Evolutionary conservation across 2,797 vertebrate species (phyloP), one percentile per base, ranked within the genome.

Genomic region (Macropodus opercularis): DNA sequence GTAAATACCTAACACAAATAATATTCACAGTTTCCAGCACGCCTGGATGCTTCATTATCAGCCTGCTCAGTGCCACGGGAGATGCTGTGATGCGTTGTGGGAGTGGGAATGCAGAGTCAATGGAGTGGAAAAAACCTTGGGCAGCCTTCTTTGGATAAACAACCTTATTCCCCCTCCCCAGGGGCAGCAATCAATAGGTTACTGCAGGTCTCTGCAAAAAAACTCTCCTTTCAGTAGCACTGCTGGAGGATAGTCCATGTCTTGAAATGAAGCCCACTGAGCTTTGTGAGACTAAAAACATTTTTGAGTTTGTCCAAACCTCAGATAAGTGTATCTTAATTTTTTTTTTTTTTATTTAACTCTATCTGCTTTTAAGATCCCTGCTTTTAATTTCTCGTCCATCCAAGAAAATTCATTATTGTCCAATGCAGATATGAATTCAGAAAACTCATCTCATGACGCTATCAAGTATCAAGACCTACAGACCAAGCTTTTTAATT

Each of bases 1-100:
- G 82, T 90, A 85, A 87, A 88, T 87, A 77, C 81, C 85, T 90
- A 89, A 87, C 84, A 68, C 80, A 76, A 84, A 81, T 85, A 81
- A 85, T 88, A 87, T 84, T 84, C 62, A 74, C 53, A n/a, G 58
- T 77, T 71, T 59, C 53, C 26, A 36, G 46, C 57, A 83, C 38
- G 69, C 75, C 66, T 70, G 71, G 83, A 21, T 42, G 73, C 72
- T 77, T 79, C 73, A 84, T 83, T 83, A 84, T 81, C 57, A 36
- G 53, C 49, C 39, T 22, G 24, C 60, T 66, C 29, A 0, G 79
- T 6, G 43, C 63, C 60, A 11, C 46, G 75, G 82, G 81, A 84
- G 77, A 79, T 68, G 66, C 73, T 52, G 59, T 3, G 43, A 79
- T 77, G 77, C 48, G 53, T 71, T 69, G 62, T 63, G 71, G 77